Evolutionary conservation across 2,888 invertebrate species (phyloP), one percentile per base, ranked within the genome.

Genomic region (Philereme vetulata): DNA sequence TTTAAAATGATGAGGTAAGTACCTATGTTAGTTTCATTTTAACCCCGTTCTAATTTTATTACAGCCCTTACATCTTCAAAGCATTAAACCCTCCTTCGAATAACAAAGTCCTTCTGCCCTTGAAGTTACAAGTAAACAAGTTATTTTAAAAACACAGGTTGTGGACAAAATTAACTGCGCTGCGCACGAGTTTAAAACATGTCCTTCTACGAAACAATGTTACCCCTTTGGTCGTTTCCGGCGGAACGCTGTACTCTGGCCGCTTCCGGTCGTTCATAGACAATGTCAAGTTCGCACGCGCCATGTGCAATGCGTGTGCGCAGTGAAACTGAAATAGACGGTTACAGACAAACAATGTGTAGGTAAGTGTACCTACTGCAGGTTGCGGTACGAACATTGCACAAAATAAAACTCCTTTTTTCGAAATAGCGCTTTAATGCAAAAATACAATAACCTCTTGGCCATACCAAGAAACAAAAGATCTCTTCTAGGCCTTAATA

Each of bases 211-310:
- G 89, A 88, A 88, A 85, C 86, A 84, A 75, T 82, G 86, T 86
- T 78, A 85, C 82, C 85, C 88, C 83, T 86, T 87, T 73, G 70
- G 68, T 74, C 74, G 76, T 79, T 78, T 86, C 87, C 85, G 85
- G 76, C 75, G 80, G 69, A 72, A 57, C 68, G 71, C 64, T 51
- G 56, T 40, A 10, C 55, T 55, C 47, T 48, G 32, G 42, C 36
- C 43, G 77, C 73, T 82, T 85, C 84, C 85, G 85, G 78, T 67
- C 72, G 77, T 78, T 78, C 56, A 49, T 78, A 85, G 82, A 82
- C 86, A 85, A 87, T 87, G 89, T 90, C 90, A 90, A 88, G 89
- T 86, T 89, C 85, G 84, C 84, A 76, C 70, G 65, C 64, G 70
- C 74, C 66, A 64, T 64, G 66, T 68, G 70, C 61, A 55, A 47